Percentiles rank a stretch among this genome's conserved stretches.
Evolutionary conservation across 2,888 invertebrate genomes (phyloP).

Genomic region (Drosophila rellima): DNA sequence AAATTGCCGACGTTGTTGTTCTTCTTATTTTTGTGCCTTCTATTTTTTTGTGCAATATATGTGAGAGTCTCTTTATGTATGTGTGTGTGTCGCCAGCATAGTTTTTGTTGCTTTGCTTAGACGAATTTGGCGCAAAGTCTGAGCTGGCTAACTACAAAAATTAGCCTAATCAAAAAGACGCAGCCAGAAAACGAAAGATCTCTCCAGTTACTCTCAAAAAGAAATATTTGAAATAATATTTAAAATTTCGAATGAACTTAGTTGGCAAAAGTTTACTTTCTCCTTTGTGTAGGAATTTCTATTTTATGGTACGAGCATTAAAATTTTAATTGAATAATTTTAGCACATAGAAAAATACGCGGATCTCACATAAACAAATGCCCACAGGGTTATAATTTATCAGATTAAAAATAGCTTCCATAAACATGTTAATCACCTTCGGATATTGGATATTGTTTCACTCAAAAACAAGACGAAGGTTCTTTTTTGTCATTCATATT

Average conservation of each 20-base stretch:
- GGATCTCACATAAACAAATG: conserved; percentile 45
- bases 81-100: conserved; percentile 43
- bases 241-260: conserved; percentile 7
- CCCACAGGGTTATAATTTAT: conserved; percentile 32
- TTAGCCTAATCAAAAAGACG: conserved; percentile 32
- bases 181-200: background rate
- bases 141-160: conserved; percentile 29
- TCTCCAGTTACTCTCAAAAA: conserved; percentile 16
- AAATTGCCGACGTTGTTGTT: conserved; percentile 55
- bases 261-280: conserved; percentile 16
- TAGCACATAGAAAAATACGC: conserved; percentile 24
- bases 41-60: conserved; percentile 39
- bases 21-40: conserved; percentile 46
- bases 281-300: conserved; percentile 9
- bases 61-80: conserved; percentile 19
- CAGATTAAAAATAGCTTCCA: conserved; percentile 49
- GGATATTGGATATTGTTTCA: conserved; percentile 42
- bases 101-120: conserved; percentile 33
- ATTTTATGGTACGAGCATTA: conserved; percentile 33
- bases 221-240: conserved; percentile 13
- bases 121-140: conserved; percentile 54
- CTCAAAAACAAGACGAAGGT: conserved; percentile 22
- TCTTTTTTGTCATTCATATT: conserved; percentile 15
- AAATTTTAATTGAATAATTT: conserved; percentile 38
- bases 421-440: conserved; percentile 56